Conservation (phyloP, 2,113 vertebrate genomes). For the Herpailurus yagouaroundi region DNA sequence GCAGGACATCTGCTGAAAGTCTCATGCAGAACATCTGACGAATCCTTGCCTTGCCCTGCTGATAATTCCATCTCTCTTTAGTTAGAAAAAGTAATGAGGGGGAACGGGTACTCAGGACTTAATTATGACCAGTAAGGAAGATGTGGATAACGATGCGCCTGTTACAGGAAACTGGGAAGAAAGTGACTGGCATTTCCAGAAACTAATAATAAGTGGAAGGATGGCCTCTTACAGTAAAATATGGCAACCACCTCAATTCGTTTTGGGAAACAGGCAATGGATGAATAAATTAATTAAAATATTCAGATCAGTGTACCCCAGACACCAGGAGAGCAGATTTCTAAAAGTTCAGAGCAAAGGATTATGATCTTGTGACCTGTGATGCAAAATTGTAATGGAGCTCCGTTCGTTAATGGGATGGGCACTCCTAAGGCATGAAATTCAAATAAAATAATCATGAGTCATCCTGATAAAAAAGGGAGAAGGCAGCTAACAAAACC, state of each 20-base stretch:
- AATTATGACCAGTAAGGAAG: conserved; percentile 28
- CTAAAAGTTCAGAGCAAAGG: neutral
- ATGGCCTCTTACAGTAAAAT: neutral
- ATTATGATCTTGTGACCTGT: neutral
- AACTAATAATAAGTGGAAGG: neutral
- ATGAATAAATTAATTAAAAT: conserved; percentile 34
- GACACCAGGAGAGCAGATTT: neutral
- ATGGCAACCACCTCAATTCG: neutral
- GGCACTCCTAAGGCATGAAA: conserved; percentile 58
- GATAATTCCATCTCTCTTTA: conserved; percentile 60
- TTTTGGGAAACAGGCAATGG: neutral
- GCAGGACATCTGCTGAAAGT: conserved; percentile 59
- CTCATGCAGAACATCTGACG: conserved; percentile 41
- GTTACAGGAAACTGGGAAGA: neutral
- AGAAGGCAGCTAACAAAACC: conserved; percentile 67
- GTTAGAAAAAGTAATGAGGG: conserved; percentile 28
- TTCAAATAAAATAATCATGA: conserved; percentile 70
- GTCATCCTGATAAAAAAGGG: conserved; percentile 40
- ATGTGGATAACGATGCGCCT: neutral
- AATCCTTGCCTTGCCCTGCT: conserved; percentile 14
- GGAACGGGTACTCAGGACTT: neutral
- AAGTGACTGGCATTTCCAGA: neutral
- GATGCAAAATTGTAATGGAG: conserved; percentile 5
- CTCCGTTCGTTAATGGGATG: neutral
- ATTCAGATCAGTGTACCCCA: neutral